Evolutionary conservation across 92 coral and sea anemone species (phyloP).

Genomic region (Porites evermanni): DNA sequence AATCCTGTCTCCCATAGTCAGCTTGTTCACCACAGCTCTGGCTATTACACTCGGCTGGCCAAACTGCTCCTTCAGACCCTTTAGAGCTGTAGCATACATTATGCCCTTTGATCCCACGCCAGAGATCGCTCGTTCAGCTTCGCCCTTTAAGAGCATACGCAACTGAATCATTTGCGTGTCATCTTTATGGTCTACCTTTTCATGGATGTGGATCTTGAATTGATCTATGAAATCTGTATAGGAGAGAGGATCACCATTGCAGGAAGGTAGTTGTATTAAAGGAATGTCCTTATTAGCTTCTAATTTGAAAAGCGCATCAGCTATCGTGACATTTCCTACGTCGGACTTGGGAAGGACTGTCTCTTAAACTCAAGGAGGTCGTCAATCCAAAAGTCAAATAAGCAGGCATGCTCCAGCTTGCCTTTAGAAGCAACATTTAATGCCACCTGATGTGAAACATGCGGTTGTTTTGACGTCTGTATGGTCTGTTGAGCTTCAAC

Average conservation of each 20-base stretch:
- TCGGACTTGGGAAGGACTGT: slow-evolving; percentile 5
- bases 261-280: too few relatives aligned
- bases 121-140: slow-evolving; percentile 55
- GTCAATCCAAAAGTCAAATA: background rate
- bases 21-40: slow-evolving; percentile 40
- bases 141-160: slow-evolving; percentile 50
- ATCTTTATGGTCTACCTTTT: slow-evolving; percentile 46
- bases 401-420: slow-evolving; percentile 12
- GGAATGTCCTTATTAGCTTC: background rate
- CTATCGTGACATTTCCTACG: background rate
- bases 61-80: slow-evolving; percentile 56
- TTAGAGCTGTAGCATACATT: too few relatives aligned
- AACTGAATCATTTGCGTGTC: slow-evolving; percentile 58
- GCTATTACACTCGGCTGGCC: slow-evolving; percentile 54
- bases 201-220: slow-evolving; percentile 16
- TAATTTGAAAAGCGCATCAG: slow-evolving; percentile 2
- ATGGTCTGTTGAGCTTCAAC: background rate
- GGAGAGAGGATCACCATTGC: too few relatives aligned
- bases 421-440: background rate
- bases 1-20: slow-evolving; percentile 23
- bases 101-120: slow-evolving; percentile 26
- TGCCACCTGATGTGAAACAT: background rate
- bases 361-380: slow-evolving; percentile 2
- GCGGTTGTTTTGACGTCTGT: background rate
- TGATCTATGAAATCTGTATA: too few relatives aligned